phyloP scores from a whole-genome alignment of 2,888 invertebrate genomes.

The Drosophila cyrtoloma region DNA sequence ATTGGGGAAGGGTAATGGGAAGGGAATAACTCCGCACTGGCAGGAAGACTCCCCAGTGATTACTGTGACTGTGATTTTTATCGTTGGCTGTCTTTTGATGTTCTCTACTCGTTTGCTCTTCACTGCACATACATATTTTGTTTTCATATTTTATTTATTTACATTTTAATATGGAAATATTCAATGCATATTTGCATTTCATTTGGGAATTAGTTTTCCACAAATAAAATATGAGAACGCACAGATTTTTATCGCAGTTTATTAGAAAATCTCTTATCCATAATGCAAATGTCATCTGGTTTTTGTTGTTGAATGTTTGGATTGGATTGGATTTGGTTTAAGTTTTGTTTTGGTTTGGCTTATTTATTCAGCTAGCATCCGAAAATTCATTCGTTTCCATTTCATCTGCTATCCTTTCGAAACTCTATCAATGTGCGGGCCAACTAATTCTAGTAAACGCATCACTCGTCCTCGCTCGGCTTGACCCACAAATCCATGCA shows the following conservation, averaged over 20 bases:
- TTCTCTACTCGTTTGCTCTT: constrained; percentile 32
- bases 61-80: constrained; percentile 68
- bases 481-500: constrained; percentile 72
- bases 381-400: constrained; percentile 30
- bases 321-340: constrained; percentile 3
- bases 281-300: constrained; percentile 60
- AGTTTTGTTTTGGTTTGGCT: constrained; percentile 22
- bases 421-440: constrained; percentile 45
- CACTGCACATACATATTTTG: constrained; percentile 35
- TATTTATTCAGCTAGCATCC: constrained; percentile 72
- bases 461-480: constrained; percentile 54
- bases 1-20: background rate
- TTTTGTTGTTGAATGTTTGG: constrained; percentile 44
- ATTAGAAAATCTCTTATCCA: constrained; percentile 55
- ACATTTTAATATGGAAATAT: constrained; percentile 64
- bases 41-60: constrained; percentile 54
- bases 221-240: constrained; percentile 14
- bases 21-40: background rate
- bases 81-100: constrained; percentile 68
- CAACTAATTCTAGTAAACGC: constrained; percentile 72
- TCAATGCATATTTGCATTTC: constrained; percentile 73
- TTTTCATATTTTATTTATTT: constrained; percentile 70
- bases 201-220: constrained; percentile 63
- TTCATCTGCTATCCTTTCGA: constrained; percentile 39
- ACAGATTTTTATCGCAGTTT: constrained; percentile 69